Evolutionary conservation across 2,113 vertebrate species (phyloP).

Genomic region (Lycaon pictus): DNA sequence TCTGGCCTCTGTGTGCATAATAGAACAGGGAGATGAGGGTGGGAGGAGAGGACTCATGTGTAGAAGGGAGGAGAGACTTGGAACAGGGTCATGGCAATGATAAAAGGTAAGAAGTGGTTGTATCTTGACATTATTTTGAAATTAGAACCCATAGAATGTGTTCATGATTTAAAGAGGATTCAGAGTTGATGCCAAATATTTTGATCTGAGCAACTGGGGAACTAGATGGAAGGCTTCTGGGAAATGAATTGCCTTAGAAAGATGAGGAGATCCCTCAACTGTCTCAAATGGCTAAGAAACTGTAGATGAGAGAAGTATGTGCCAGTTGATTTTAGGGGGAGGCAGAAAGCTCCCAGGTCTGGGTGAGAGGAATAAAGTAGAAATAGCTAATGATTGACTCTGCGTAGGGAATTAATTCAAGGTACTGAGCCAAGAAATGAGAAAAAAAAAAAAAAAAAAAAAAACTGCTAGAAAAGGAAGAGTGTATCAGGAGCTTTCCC

Average conservation of each 20-base stretch:
- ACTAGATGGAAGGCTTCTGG: background rate
- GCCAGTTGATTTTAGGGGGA: background rate
- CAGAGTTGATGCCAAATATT: background rate
- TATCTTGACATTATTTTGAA: background rate
- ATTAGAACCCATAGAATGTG: background rate
- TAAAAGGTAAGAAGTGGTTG: background rate
- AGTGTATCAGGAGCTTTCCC: background rate
- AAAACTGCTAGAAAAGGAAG: background rate
- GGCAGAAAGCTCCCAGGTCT: background rate
- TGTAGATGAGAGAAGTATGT: background rate
- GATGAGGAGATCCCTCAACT: background rate
- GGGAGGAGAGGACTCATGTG: background rate
- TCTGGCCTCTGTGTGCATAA: background rate
- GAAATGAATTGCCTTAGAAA: conserved; percentile 1
- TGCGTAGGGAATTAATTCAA: background rate
- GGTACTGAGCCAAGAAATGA: background rate
- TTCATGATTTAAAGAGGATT: background rate
- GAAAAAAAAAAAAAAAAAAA: background rate
- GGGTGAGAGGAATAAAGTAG: background rate
- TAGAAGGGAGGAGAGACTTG: background rate
- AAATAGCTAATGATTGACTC: background rate
- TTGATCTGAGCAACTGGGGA: background rate
- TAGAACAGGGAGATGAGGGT: background rate
- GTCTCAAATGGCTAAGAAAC: background rate
- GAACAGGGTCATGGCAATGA: background rate